Evolutionary conservation across 2,888 invertebrate species (phyloP), one percentile per base, ranked within the genome.

Genomic region (Leptarthrus brevirostris): DNA sequence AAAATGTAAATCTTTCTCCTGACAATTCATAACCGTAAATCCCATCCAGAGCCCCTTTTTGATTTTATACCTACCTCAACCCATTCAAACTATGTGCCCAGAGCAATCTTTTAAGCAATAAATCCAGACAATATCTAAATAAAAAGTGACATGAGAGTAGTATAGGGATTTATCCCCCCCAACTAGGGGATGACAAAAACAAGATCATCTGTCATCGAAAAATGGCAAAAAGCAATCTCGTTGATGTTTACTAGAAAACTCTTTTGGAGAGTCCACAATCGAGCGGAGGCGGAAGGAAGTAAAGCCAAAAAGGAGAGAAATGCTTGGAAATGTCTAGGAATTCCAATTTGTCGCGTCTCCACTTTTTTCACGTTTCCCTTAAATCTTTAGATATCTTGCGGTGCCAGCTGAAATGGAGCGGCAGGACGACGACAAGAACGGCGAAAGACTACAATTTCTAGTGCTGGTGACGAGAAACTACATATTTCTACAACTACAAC

Each of bases 221-320:
- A 64, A 64, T 24, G 44, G 64, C 64, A 64, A 64, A 64, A 64
- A 64, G 64, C 22, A 64, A 64, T 64, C 64, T 64, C 24, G 64
- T 64, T 64, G 64, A 64, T 64, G 64, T 64, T 64, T 64, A 64
- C 64, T 24, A 64, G 64, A 64, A 64, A 64, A 64, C 64, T 64
- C 64, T 64, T 64, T 64, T 24, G 22, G 14, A 24, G 47, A 20
- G 4, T 20, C 30, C 30, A 40, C 40, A 40, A 30, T 30, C 5
- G 30, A 30, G 4, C 8, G 30, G 30, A 30, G 30, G 4, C 30
- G 4, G 30, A 8, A 6, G 30, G 8, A 6, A 30, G 8, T 6
- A 30, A 30, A 0, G 8, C 1, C 30, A 8, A 6, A 8, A 30
- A 30, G n/a, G 30, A 30, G 30, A 40, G 3, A 3, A 40, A 6